Base-by-base conservation (phyloP, 1,140 invertebrate species). In the Belonocnema kinseyi region DNA sequence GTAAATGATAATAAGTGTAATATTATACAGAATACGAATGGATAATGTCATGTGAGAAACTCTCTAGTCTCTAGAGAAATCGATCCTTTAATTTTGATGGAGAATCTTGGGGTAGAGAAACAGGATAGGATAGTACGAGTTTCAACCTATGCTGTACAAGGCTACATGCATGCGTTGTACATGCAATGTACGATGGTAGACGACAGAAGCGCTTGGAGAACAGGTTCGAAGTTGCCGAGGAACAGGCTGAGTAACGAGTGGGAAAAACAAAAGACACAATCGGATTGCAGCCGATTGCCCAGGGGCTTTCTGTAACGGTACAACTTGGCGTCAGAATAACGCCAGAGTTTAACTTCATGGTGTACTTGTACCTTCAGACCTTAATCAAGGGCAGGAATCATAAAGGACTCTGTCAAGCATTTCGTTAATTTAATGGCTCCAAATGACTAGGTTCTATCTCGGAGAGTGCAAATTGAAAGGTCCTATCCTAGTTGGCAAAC, bases 241-340 rank as follows among this genome's bases (percentile, higher is more conserved):
- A 88, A 88, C 88, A 87, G 86, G 85, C 86, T 86, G 84, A 84
- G 85, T 85, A 86, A 85, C 87, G 82, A 86, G 85, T 80, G 85
- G 83, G 84, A 90, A 88, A 89, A 89, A 90, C 88, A 90, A 89
- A 89, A 90, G 87, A 85, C 87, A 89, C 87, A 90, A 90, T 90
- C 87, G 87, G 88, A 90, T 90, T 90, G 89, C 86, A 86, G 87
- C 80, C 85, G 88, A 89, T 90, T 87, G 89, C 89, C 88, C 78
- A 78, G 82, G 83, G 87, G 84, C 85, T 83, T 78, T 74, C 61
- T 76, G 77, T 90, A 90, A 90, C 89, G 89, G 89, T 89, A 89
- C 80, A 77, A 76, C 77, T 85, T 80, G 72, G 74, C 79, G 80
- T 73, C 79, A 61, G 80, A 80, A 78, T 78, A 78, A 75, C 81